Base-by-base conservation (phyloP, 2,888 invertebrate species). In the Biston stratarius region DNA sequence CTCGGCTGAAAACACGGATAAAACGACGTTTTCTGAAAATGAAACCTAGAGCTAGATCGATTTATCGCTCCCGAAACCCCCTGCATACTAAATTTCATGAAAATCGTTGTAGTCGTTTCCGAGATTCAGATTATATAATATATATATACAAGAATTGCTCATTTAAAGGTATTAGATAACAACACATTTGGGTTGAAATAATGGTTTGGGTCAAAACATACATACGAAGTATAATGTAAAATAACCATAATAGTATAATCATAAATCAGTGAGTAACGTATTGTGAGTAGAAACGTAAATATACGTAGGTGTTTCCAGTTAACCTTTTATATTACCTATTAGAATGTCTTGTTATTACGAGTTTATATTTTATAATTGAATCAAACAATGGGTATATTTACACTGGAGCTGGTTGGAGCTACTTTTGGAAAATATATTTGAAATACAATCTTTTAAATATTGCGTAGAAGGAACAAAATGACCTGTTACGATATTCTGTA, bases 281-380 rank as follows among this genome's bases (percentile, higher is more conserved):
- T 2, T 24, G 24, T 52, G 36, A 9, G 36, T 14, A 52, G 14
- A 14, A n/a, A 12, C 2, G 33, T 14, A 52, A 36, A 14, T 14
- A 51, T 14, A 38, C 14, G 52, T 52, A 38, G 38, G 52, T 24
- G 24, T 53, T 38, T 38, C 14, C 11, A 3, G 38, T 34, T 53
- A 15, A 40, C 52, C 38, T 53, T 52, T 10, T 36, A 38, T 53
- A 53, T 38, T 38, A 38, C 9, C 14, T 53, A 38, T 14, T 38
- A 10, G 14, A 38, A 15, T 38, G 11, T 38, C 38, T 33, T 53
- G 14, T 53, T 38, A 14, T 38, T 14, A 38, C 36, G 36, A n/a
- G 24, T 24, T 24, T 51, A 14, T 1, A 14, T 52, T 14, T 52
- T 34, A 8, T 36, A 14, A 51, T 49, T 49, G 24, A 33, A 49